A percentile compares a stretch with the other conserved stretches of the same genome.
These are phyloP conservation scores for Cygnus atratus DNA, from an alignment of 2,113 vertebrate species.

Conservation along the genomic window DNA sequence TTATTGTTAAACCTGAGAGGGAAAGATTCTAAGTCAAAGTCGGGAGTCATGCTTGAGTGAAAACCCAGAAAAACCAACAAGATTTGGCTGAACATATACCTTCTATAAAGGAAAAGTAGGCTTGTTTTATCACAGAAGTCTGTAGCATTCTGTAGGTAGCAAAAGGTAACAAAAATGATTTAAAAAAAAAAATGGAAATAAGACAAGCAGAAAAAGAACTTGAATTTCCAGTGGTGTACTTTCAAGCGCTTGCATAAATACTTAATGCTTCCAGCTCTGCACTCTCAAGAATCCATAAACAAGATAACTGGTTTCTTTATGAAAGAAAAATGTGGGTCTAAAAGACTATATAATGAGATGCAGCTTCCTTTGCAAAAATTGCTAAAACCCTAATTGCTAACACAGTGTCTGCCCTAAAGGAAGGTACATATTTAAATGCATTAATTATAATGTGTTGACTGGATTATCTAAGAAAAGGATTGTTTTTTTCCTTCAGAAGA, in stretches of 20 bases:
- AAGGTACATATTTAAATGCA: conserved; percentile 51
- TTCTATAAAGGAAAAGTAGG: conserved; percentile 9
- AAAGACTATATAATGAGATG: conserved; percentile 40
- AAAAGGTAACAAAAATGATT: neutral
- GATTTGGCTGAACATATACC: neutral
- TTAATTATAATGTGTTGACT: conserved; percentile 55
- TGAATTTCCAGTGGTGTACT: conserved; percentile 30
- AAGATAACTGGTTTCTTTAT: conserved; percentile 57
- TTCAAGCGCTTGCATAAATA: conserved; percentile 53
- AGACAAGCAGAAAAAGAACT: neutral
- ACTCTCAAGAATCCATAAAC: conserved; percentile 54
- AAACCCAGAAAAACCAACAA: neutral
- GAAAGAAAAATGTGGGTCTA: conserved; percentile 38
- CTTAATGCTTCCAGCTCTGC: conserved; percentile 50
- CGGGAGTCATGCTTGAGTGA: neutral
- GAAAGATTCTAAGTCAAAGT: neutral
- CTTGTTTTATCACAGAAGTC: neutral
- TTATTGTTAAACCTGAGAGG: neutral
- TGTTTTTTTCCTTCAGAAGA: conserved; percentile 25
- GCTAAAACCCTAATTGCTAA: conserved; percentile 18
- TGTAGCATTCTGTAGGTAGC: neutral
- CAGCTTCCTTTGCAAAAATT: conserved; percentile 39
- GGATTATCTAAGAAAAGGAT: conserved; percentile 21
- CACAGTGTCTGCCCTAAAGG: conserved; percentile 30
- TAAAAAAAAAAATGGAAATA: neutral